A percentile compares a stretch with the other conserved stretches of the same genome.
These are phyloP conservation scores for Leptobrachium ailaonicum DNA, from an alignment of 2,113 vertebrate species.

Conservation along the genomic window DNA sequence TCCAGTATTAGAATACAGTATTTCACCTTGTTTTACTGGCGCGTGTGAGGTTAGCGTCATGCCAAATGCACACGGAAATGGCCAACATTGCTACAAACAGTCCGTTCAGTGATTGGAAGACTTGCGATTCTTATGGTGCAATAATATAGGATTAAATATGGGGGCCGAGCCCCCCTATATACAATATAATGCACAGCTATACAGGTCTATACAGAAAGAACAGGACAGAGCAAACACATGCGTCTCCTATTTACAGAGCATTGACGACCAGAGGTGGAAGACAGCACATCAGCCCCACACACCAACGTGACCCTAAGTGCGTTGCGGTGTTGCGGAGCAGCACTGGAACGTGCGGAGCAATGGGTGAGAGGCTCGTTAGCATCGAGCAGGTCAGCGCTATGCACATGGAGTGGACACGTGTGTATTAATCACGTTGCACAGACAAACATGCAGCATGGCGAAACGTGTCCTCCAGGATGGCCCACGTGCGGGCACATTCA, in stretches of 20 bases:
- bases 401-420: background rate
- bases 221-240: slow-evolving; percentile 40
- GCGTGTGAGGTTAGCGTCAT: too few species aligned
- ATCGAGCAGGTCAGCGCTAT: background rate
- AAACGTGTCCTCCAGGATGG: background rate
- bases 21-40: too few species aligned
- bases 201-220: slow-evolving; percentile 40
- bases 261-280: background rate
- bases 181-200: slow-evolving; percentile 42
- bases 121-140: slow-evolving; percentile 49
- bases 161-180: slow-evolving; percentile 25
- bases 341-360: background rate
- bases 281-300: background rate
- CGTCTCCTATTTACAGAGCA: slow-evolving; percentile 28
- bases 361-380: background rate
- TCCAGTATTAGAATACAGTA: too few species aligned
- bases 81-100: background rate
- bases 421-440: background rate
- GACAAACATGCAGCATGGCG: background rate
- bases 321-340: background rate
- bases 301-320: background rate
- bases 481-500: too few species aligned
- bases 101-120: slow-evolving; percentile 41
- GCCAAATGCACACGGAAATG: too few species aligned
- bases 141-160: slow-evolving; percentile 25